Evolutionary conservation across 2,113 vertebrate genomes (phyloP).

Genomic region (Peromyscus polionotus): DNA sequence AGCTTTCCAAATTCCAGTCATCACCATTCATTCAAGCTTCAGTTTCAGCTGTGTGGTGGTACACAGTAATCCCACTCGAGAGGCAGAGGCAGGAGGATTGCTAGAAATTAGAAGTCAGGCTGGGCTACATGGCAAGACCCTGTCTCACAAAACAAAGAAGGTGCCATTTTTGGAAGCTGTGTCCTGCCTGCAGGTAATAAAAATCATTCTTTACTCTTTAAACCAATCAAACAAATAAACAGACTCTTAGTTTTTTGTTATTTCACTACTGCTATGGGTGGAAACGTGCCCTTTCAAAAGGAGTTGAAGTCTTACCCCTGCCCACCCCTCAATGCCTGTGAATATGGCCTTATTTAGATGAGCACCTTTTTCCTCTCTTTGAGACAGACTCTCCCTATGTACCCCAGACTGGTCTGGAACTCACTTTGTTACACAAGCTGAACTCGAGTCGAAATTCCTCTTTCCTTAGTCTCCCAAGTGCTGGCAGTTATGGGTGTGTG

Average conservation of each 20-base stretch:
- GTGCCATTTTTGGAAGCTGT: not conserved
- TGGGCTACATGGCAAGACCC: not conserved
- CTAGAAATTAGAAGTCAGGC: not conserved
- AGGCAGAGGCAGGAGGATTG: not conserved
- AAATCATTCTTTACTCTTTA: not conserved
- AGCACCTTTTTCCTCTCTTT: not conserved
- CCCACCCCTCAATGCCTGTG: not conserved
- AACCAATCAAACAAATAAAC: not conserved
- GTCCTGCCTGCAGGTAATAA: not conserved
- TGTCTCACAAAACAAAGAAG: not conserved
- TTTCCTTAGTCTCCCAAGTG: not conserved
- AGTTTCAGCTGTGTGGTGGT: not conserved
- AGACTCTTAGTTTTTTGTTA: not conserved
- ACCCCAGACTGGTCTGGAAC: not conserved
- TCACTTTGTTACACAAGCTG: not conserved
- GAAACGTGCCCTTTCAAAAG: not conserved
- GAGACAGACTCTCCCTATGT: not conserved
- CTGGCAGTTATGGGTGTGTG: not conserved
- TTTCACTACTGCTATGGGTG: not conserved
- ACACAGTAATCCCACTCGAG: not conserved
- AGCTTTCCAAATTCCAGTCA: not conserved
- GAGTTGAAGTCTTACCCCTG: not conserved
- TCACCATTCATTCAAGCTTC: constrained; percentile 2
- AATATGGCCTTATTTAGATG: not conserved
- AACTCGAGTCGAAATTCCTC: not conserved